Conservation (phyloP, 1,140 invertebrate species). For the Scaptomyza graminum region DNA sequence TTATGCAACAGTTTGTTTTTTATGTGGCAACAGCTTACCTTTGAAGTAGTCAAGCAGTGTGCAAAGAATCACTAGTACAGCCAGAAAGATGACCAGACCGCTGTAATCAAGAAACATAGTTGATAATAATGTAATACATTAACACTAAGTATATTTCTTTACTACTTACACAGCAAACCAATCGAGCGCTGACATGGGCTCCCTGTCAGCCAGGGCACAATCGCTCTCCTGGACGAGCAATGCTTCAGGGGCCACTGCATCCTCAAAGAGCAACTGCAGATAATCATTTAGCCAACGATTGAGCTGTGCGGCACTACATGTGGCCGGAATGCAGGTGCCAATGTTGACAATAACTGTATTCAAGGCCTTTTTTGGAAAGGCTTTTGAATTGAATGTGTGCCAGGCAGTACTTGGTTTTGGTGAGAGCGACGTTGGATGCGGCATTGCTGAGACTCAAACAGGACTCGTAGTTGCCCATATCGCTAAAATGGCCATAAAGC, state of each 20-base stretch:
- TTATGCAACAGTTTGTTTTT: neutral
- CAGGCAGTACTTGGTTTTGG: slow-evolving; percentile 58
- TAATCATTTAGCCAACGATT: slow-evolving; percentile 46
- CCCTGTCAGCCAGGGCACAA: slow-evolving; percentile 26
- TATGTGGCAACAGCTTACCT: slow-evolving; percentile 25
- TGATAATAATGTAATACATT: neutral
- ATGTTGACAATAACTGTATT: slow-evolving; percentile 40
- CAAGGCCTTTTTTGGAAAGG: slow-evolving; percentile 8
- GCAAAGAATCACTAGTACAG: slow-evolving; percentile 29
- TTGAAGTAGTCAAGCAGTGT: slow-evolving; percentile 55
- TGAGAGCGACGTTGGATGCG: neutral
- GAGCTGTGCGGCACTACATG: slow-evolving; percentile 48
- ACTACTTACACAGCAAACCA: slow-evolving; percentile 71
- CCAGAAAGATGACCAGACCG: slow-evolving; percentile 31
- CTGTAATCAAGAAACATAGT: slow-evolving; percentile 9
- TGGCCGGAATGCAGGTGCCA: slow-evolving; percentile 59
- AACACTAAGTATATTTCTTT: too few species aligned
- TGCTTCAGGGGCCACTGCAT: neutral
- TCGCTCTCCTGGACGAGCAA: slow-evolving; percentile 48
- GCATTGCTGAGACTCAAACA: slow-evolving; percentile 40
- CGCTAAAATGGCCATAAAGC: slow-evolving; percentile 72
- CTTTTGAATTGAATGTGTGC: slow-evolving; percentile 49
- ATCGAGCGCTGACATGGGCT: slow-evolving; percentile 46
- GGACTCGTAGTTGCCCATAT: slow-evolving; percentile 72
- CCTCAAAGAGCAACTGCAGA: slow-evolving; percentile 42